Evolutionary conservation across 1,140 invertebrate genomes (phyloP), one percentile per base, ranked within the genome.

Genomic region (Bombus sibiricus): DNA sequence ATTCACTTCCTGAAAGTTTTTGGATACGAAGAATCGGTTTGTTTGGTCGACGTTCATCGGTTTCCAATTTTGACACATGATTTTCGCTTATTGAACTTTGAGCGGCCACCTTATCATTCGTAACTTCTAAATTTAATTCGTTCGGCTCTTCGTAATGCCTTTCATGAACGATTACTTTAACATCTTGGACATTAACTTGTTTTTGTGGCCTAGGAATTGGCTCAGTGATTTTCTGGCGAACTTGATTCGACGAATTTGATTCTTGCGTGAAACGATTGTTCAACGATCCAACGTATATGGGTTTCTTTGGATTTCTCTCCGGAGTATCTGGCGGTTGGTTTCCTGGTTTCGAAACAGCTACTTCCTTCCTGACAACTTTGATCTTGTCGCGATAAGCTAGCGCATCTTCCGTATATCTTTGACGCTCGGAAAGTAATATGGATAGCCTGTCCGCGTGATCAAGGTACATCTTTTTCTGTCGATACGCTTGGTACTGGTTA

Each of bases 381-480:
- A 97, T 95, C 3, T 95, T 94, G 18, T 95, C 93, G 10, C 95
- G 87, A 91, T 96, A 96, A 66, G 95, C 94, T 62, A 93, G 93
- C 0, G 96, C 96, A 25, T 95, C 92, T 0, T 89, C 90, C 66
- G 96, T 95, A 37, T 95, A 95, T 62, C 93, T 94, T 6, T 94
- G 93, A 71, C 96, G 94, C 34, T 97, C 97, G 59, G 95, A 94
- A 28, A 98, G 94, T 1, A 98, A 92, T 71, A 95, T 95, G 39
- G 96, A 96, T 6, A 98, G 94, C 78, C 97, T 95, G 78, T 96
- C 96, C 1, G 97, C 96, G 87, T 98, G 97, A 74, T 97, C 95
- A 22, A 98, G 92, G 86, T 97, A 98, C 37, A 97, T 95, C 3
- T 96, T 93, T 47, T 96, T 96, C 89, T 97, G 96, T 71, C 94